phyloP scores from a whole-genome alignment of 2,797 vertebrate species.

The Psittacula derbiana region DNA sequence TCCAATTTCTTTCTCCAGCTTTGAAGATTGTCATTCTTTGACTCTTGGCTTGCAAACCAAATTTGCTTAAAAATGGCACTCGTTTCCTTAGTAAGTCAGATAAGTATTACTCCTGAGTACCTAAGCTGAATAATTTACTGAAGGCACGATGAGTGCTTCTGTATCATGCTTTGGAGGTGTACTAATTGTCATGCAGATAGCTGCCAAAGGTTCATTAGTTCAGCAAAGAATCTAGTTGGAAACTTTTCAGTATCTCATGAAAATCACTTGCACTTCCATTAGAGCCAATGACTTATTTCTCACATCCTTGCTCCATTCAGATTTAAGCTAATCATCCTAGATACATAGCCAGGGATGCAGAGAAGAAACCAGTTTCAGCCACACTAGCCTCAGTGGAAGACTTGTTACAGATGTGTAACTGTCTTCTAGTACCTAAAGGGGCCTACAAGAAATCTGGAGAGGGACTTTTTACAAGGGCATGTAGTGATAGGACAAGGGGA shows the following conservation, averaged over 20 bases:
- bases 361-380: not conserved
- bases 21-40: not conserved
- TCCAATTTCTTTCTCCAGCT: not conserved
- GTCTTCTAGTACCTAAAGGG: not conserved
- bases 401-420: not conserved
- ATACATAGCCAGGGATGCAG: not conserved
- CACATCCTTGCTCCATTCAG: not conserved
- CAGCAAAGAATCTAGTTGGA: not conserved
- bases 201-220: not conserved
- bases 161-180: not conserved
- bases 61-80: not conserved
- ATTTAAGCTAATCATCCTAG: not conserved
- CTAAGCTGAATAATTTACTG: not conserved
- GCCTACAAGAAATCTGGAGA: not conserved
- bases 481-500: not conserved
- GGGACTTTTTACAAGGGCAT: not conserved
- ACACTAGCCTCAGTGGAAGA: not conserved
- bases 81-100: not conserved
- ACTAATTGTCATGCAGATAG: not conserved
- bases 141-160: not conserved
- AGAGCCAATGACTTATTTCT: not conserved
- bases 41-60: not conserved
- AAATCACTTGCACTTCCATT: not conserved
- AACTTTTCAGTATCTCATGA: not conserved
- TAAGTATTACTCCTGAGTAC: not conserved